These are phyloP conservation scores for Brachyrhaphis roseni DNA, from an alignment of 2,797 vertebrate genomes.

Conservation along the genomic window DNA sequence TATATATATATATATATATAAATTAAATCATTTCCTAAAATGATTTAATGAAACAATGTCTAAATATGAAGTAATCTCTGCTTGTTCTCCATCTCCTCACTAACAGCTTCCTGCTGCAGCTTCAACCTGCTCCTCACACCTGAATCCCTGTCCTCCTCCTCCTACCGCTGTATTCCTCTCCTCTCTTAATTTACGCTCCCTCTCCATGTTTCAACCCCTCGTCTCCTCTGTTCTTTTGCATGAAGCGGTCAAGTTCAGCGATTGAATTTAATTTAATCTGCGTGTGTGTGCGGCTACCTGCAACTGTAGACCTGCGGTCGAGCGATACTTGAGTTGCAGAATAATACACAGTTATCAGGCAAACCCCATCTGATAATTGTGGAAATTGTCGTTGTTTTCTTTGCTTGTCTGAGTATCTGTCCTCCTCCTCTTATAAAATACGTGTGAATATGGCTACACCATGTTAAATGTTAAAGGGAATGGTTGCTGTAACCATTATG, in stretches of 20 bases:
- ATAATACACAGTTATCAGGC: neutral
- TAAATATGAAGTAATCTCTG: slow-evolving; percentile 23
- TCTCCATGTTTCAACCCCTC: neutral
- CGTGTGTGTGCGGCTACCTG: slow-evolving; percentile 9
- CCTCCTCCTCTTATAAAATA: neutral
- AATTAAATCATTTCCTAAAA: neutral
- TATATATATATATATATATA: no score
- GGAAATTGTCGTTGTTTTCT: neutral
- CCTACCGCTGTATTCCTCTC: neutral
- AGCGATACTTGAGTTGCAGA: slow-evolving; percentile 1
- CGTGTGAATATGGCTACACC: neutral
- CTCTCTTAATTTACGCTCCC: slow-evolving; percentile 17
- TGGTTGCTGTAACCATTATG: slow-evolving; percentile 43
- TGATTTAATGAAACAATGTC: neutral
- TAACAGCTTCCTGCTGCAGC: slow-evolving; percentile 28
- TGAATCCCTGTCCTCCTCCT: slow-evolving; percentile 29
- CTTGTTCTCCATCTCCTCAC: slow-evolving; percentile 26
- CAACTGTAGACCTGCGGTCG: slow-evolving; percentile 4
- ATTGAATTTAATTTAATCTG: slow-evolving; percentile 1
- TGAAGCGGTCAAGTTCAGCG: slow-evolving; percentile 15
- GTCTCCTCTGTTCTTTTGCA: neutral
- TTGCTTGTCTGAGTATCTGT: neutral
- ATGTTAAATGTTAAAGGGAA: slow-evolving; percentile 25
- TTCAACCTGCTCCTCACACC: slow-evolving; percentile 39
- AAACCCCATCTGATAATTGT: neutral